Evolutionary conservation across 2,113 vertebrate species (phyloP), one percentile per base, ranked within the genome.

Genomic region (Labeo catla): DNA sequence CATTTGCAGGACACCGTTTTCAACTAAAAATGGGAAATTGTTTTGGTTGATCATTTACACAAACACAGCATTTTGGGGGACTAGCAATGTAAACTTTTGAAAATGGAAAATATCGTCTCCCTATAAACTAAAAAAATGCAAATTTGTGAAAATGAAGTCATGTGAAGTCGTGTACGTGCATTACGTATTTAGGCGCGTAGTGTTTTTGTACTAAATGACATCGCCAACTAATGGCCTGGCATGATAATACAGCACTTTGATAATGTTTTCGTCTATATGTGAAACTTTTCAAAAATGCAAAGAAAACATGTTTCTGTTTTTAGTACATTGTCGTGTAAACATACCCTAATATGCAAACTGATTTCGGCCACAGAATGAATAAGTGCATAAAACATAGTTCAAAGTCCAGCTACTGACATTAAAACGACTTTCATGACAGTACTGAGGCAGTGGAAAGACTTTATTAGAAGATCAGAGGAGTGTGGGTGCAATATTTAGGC

Each of bases 401-500:
- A 15, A 21, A 10, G 9, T 78, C 52, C 34, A 36, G 52, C 6
- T 39, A 43, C 16, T 7, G 6, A 49, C 10, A 74, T 74, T 47
- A 13, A 13, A 74, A 49, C 28, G 11, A 10, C 12, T 59, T 78
- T 19, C 28, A 34, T 78, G 34, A 59, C 34, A 12, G 5, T 59
- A 78, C 16, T 12, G 36, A 59, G 19, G 52, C 9, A n/a, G 76
- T 12, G 34, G 34, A 52, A 15, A 78, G 21, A 61, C 57, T 61
- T 61, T n/a, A 54, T 52, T 47, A n/a, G 19, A 61, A 76, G 8
- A 72, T 79, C 13, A 49, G 23, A 49, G 23, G 49, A 82, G 83
- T 45, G 77, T 79, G 52, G 21, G 13, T 57, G 52, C 21, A 34
- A 83, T 72, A 70, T 68, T 83, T 77, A 81, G 45, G 43, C 63